phyloP scores from a whole-genome alignment of 2,113 vertebrate genomes.

The Sebastes schlegelii region DNA sequence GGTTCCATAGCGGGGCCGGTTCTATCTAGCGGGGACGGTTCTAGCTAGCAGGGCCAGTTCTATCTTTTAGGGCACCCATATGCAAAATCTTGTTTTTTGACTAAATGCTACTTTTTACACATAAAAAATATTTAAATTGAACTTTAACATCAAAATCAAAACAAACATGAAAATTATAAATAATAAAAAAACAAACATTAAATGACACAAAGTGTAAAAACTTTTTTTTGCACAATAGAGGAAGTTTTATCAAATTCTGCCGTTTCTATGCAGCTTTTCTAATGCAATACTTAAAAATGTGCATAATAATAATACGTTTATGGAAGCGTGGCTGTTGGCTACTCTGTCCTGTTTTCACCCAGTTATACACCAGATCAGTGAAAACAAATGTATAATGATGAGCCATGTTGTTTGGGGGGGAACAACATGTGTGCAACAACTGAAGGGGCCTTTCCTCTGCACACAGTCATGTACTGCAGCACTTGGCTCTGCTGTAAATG shows the following conservation, averaged over 20 bases:
- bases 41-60: too few species aligned
- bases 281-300: background rate
- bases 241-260: background rate
- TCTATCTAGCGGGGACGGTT: too few species aligned
- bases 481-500: constrained; percentile 32
- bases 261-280: background rate
- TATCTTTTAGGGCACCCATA: too few species aligned
- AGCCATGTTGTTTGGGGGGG: constrained; percentile 5
- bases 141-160: too few species aligned
- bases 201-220: too few species aligned
- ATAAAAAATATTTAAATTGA: too few species aligned
- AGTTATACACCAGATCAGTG: background rate
- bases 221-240: background rate
- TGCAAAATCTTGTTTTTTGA: too few species aligned
- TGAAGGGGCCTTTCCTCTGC: constrained; percentile 5
- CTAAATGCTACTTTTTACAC: too few species aligned
- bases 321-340: background rate
- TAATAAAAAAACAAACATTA: too few species aligned
- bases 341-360: background rate
- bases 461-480: background rate
- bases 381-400: background rate
- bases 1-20: too few species aligned
- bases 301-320: background rate
- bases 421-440: constrained; percentile 20
- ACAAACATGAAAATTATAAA: too few species aligned